A percentile compares a stretch with the other conserved stretches of the same genome.
These are phyloP conservation scores for Bovichtus diacanthus DNA, from an alignment of 2,797 vertebrate species.

Conservation along the genomic window DNA sequence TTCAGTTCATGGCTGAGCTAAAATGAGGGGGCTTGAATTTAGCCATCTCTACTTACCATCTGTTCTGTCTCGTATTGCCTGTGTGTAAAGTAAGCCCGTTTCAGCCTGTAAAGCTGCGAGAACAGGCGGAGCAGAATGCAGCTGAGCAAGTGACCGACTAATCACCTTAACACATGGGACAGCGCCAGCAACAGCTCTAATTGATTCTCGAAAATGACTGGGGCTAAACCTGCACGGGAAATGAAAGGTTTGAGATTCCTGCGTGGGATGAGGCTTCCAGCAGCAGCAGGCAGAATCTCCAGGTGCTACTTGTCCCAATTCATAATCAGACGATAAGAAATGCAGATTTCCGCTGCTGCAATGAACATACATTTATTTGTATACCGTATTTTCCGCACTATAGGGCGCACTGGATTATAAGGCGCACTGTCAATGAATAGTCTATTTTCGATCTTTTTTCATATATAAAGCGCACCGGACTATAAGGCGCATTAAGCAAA, in stretches of 20 bases:
- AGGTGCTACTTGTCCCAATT: constrained; percentile 84
- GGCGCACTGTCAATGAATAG: too few relatives aligned
- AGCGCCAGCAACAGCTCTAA: constrained; percentile 89
- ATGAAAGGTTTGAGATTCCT: constrained; percentile 89
- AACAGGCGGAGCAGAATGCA: constrained; percentile 85
- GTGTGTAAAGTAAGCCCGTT: constrained; percentile 83
- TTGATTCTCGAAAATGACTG: constrained; percentile 91
- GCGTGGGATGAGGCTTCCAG: constrained; percentile 82
- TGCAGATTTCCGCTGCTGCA: constrained; percentile 87
- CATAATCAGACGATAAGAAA: constrained; percentile 86
- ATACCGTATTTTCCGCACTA: too few relatives aligned
- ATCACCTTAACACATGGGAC: constrained; percentile 90
- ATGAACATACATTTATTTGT: constrained; percentile 42
- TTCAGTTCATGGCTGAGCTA: constrained; percentile 30
- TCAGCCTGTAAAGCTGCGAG: constrained; percentile 80
- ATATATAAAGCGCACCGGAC: too few relatives aligned
- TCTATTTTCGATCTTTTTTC: too few relatives aligned
- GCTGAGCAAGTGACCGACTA: constrained; percentile 88
- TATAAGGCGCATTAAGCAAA: too few relatives aligned
- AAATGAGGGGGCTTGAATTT: constrained; percentile 53
- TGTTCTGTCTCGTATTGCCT: constrained; percentile 85
- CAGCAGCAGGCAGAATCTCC: constrained; percentile 77
- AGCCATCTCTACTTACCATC: constrained; percentile 89
- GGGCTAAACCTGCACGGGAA: constrained; percentile 84
- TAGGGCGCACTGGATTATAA: too few relatives aligned